phyloP scores from a whole-genome alignment of 2,888 invertebrate genomes.

The Torymus texanus region DNA sequence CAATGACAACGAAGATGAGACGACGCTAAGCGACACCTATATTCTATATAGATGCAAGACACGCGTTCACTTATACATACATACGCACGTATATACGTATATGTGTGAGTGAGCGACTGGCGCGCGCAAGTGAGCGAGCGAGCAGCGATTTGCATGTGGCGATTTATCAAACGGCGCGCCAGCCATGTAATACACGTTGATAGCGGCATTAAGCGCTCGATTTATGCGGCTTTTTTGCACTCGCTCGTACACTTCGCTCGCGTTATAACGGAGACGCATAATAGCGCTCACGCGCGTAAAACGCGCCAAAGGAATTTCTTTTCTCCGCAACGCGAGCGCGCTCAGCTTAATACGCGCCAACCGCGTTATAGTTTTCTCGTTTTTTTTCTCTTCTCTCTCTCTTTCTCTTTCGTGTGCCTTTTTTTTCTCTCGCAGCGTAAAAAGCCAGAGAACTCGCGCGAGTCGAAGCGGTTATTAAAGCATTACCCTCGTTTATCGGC shows the following conservation, averaged over 20 bases:
- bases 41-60: background rate
- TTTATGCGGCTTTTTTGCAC: conserved; percentile 63
- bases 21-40: background rate
- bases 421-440: background rate
- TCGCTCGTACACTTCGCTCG: conserved; percentile 53
- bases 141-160: conserved; percentile 70
- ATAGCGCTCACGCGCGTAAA: conserved; percentile 42
- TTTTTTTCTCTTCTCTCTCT: background rate
- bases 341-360: conserved; percentile 2
- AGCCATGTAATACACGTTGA: conserved; percentile 74
- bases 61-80: too few relatives aligned
- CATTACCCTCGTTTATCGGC: conserved; percentile 48
- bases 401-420: background rate
- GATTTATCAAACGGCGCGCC: conserved; percentile 73
- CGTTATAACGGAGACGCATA: conserved; percentile 45
- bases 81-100: too few relatives aligned
- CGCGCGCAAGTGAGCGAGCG: background rate
- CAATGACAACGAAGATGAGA: too few relatives aligned
- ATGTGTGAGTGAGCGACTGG: conserved; percentile 2
- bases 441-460: background rate
- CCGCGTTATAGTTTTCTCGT: background rate
- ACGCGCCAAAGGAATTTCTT: conserved; percentile 38
- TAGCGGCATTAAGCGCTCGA: conserved; percentile 72
- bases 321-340: conserved; percentile 9
- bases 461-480: conserved; percentile 38